Evolutionary conservation across 2,797 vertebrate species (phyloP).

Genomic region (Enteromius anoplus): DNA sequence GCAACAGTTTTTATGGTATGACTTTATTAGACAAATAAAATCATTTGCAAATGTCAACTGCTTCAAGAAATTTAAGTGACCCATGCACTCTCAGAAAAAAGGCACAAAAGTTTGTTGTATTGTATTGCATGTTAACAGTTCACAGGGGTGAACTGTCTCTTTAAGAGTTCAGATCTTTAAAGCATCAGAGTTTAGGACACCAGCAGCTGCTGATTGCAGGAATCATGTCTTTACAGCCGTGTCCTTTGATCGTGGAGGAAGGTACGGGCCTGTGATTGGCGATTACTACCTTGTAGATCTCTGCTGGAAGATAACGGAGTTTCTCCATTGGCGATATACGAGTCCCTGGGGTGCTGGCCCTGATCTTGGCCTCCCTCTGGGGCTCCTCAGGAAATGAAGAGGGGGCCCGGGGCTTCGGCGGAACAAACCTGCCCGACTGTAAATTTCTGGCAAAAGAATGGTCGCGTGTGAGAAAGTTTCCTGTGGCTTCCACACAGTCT

Average conservation of each 20-base stretch:
- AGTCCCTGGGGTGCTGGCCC: slow-evolving; percentile 58
- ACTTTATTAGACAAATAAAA: neutral
- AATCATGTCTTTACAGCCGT: slow-evolving; percentile 2
- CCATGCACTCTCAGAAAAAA: neutral
- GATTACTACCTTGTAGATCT: slow-evolving; percentile 60
- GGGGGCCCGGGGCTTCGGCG: slow-evolving; percentile 64
- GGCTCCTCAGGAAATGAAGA: slow-evolving; percentile 74
- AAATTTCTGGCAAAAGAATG: slow-evolving; percentile 74
- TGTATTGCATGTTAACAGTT: neutral
- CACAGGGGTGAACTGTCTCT: neutral
- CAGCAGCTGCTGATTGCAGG: slow-evolving; percentile 50
- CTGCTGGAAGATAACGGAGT: slow-evolving; percentile 57
- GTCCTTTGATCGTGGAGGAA: slow-evolving; percentile 65
- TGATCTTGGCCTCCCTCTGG: slow-evolving; percentile 70
- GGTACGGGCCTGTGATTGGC: slow-evolving; percentile 55
- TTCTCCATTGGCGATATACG: slow-evolving; percentile 60
- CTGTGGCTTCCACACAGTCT: slow-evolving; percentile 77
- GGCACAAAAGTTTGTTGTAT: neutral
- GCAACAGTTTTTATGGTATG: neutral
- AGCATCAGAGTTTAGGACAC: slow-evolving; percentile 10
- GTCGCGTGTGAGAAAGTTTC: slow-evolving; percentile 83
- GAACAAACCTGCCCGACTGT: slow-evolving; percentile 70
- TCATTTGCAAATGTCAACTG: neutral
- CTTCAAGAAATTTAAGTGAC: neutral
- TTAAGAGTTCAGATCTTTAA: slow-evolving; percentile 11